Base-by-base conservation (phyloP, 53 echinoderm and acorn worm genomes). In the Temnopleurus reevesii region DNA sequence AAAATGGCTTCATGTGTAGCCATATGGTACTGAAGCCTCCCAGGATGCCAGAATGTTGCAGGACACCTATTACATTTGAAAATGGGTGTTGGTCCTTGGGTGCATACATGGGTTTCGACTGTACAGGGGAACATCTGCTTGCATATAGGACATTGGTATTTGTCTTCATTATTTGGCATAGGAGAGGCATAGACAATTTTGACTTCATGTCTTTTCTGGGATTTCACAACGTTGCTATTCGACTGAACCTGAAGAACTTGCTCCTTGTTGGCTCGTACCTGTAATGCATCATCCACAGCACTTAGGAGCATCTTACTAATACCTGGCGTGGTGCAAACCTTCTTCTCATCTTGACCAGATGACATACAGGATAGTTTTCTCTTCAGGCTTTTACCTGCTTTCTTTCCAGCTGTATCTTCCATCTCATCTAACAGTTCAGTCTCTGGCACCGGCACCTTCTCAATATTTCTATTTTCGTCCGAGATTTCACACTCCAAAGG, bases 121-220 rank as follows among this genome's bases (percentile, higher is more conserved):
- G 65, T 45, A 1, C 33, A 47, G 8, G 86, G 61, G 44, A 86
- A 86, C 46, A 63, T 46, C 8, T 86, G 31, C 45, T 81, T 80
- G 76, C 95, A 95, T n/a, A 95, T 89, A 0, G 92, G 95, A 53
- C 95, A 95, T 29, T 91, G 91, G 76, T 84, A 81, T 76, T 44
- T 7, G 28, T 91, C 59, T 55, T 86, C 86, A 47, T 34, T 17
- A 28, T 30, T 36, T 27, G 21, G 53, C 23, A 5, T 34, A n/a
- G 88, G 27, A 46, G 88, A 8, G 43, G 85, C 56, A 60, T 85
- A 76, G 43, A 77, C n/a, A 56, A 84, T 49, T 44, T 85, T 58
- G 3, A 58, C 77, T 38, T 41, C 58, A 43, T 1, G 34, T 6
- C 53, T 46, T 26, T 89, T 47, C 44, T 71, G 66, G 66, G 61